phyloP scores from a whole-genome alignment of 2,797 vertebrate genomes.

The Poeciliopsis presidionis region DNA sequence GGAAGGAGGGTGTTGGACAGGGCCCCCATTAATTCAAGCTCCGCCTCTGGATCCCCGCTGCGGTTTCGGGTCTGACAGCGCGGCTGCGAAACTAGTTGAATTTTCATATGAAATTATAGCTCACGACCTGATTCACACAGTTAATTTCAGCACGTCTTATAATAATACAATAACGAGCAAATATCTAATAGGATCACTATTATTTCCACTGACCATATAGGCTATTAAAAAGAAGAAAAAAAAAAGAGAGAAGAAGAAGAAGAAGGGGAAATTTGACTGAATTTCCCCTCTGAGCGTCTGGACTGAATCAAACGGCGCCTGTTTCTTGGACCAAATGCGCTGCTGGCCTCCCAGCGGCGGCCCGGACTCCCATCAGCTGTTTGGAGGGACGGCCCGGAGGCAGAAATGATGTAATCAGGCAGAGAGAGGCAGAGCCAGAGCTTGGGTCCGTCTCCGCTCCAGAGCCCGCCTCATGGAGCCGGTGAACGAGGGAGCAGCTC shows the following conservation, averaged over 20 bases:
- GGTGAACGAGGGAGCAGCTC: not conserved
- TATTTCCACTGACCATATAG: not conserved
- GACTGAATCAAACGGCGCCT: conserved; percentile 11
- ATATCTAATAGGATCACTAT: not conserved
- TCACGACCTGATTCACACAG: not conserved
- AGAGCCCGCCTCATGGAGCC: not conserved
- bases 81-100: not conserved
- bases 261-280: not conserved
- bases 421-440: conserved; percentile 44
- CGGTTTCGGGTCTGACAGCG: not conserved
- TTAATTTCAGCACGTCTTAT: not conserved
- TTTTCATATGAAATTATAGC: not conserved
- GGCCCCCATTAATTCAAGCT: not conserved
- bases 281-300: not conserved
- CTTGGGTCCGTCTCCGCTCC: conserved; percentile 6
- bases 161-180: not conserved
- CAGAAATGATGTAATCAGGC: conserved; percentile 82
- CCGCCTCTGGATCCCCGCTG: not conserved
- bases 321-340: conserved; percentile 10
- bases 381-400: conserved; percentile 65
- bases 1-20: not conserved
- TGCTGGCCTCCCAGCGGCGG: conserved; percentile 49
- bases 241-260: not conserved
- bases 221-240: no score
- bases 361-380: conserved; percentile 56